Percentiles rank a stretch among this genome's conserved stretches.
These are phyloP conservation scores for Pristionchus entomophagus DNA, from an alignment of 2,888 invertebrate species.

Conservation along the genomic window DNA sequence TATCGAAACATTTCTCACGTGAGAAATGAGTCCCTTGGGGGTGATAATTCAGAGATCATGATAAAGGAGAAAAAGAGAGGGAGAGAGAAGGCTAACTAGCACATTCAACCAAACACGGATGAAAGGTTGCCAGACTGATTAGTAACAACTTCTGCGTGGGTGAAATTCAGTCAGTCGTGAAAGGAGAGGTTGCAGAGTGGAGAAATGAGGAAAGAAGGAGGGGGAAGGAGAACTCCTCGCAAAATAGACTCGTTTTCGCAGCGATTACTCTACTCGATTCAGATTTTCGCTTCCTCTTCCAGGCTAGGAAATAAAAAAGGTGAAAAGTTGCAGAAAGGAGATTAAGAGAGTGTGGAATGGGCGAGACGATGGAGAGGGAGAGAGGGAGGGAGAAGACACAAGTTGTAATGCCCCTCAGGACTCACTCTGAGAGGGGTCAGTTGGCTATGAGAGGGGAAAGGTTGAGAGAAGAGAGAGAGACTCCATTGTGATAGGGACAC, in stretches of 20 bases:
- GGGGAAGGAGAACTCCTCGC: no score
- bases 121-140: neutral
- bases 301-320: neutral
- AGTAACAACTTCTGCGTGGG: neutral
- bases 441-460: slow-evolving; percentile 22
- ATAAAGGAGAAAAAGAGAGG: neutral
- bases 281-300: no score
- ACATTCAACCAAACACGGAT: neutral
- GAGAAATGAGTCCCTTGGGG: neutral
- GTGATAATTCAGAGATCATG: slow-evolving; percentile 28
- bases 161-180: neutral
- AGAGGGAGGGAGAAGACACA: slow-evolving; percentile 12
- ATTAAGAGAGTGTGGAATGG: neutral
- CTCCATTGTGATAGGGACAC: slow-evolving; percentile 16
- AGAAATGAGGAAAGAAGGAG: no score
- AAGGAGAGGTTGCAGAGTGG: neutral
- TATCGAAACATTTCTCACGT: neutral
- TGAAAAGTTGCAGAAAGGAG: neutral
- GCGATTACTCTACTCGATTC: no score
- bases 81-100: neutral
- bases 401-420: slow-evolving; percentile 39
- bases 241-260: no score
- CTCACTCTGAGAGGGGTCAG: slow-evolving; percentile 23
- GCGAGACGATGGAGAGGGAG: neutral
- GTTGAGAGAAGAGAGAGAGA: neutral